Evolutionary conservation across 2,797 vertebrate genomes (phyloP).

Genomic region (Apogon talboti): DNA sequence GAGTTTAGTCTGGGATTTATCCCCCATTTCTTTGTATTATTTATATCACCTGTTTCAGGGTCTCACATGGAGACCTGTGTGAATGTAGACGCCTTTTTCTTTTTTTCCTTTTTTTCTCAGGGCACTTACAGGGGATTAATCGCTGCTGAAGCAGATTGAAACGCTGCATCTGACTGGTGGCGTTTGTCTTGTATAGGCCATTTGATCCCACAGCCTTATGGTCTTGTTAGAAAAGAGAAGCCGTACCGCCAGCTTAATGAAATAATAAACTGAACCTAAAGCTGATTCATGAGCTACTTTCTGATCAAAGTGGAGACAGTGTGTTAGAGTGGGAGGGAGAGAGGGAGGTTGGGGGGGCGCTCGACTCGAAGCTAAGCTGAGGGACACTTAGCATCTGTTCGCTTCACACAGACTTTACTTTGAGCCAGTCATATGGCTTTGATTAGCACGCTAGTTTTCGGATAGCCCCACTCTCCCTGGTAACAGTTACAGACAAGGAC

Average conservation of each 20-base stretch:
- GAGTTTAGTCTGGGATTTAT: constrained; percentile 67
- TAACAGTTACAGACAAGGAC: constrained; percentile 76
- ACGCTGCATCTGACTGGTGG: constrained; percentile 46
- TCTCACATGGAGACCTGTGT: constrained; percentile 35
- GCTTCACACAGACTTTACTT: constrained; percentile 76
- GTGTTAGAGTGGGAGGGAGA: constrained; percentile 17
- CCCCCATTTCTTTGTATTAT: constrained; percentile 27
- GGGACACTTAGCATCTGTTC: constrained; percentile 80
- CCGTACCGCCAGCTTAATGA: constrained; percentile 47
- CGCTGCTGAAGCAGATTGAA: constrained; percentile 29
- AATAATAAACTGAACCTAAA: constrained; percentile 71
- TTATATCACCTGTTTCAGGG: constrained; percentile 63
- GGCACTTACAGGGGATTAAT: constrained; percentile 26
- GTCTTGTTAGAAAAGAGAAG: constrained; percentile 62
- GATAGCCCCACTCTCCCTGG: constrained; percentile 72
- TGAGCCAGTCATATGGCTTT: constrained; percentile 83
- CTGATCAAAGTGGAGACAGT: constrained; percentile 66
- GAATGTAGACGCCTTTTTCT: constrained; percentile 16
- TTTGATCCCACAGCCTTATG: constrained; percentile 55
- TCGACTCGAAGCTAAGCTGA: constrained; percentile 61
- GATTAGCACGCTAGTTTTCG: constrained; percentile 77
- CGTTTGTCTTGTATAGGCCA: constrained; percentile 44
- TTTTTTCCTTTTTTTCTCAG: constrained; percentile 14
- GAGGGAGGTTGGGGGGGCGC: constrained; percentile 28
- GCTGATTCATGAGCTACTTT: constrained; percentile 70